Percentiles rank a stretch among this genome's conserved stretches.
Conservation (phyloP, 2,888 invertebrate genomes). For the Andrena fulva region DNA sequence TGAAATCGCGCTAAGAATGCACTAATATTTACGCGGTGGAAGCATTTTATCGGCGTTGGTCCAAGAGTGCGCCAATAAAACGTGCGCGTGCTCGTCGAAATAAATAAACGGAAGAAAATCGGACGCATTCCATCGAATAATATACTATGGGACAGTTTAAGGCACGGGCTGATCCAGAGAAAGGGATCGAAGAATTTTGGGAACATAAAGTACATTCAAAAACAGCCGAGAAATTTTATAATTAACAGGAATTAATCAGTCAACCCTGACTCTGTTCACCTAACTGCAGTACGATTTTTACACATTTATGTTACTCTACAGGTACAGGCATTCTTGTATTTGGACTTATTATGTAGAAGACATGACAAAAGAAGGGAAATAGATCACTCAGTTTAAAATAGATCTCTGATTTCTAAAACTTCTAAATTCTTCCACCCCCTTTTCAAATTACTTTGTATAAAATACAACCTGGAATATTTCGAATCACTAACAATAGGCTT, state of each 20-base stretch:
- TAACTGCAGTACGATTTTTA: no score
- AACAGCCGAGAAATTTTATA: background rate
- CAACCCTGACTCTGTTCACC: background rate
- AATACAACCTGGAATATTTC: no score
- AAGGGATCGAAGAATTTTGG: background rate
- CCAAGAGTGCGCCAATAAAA: constrained; percentile 15
- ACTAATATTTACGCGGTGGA: constrained; percentile 55
- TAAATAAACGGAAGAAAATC: constrained; percentile 21
- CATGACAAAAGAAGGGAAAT: no score
- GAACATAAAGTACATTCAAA: background rate
- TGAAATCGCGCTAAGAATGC: constrained; percentile 68
- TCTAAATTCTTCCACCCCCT: no score
- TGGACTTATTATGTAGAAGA: no score
- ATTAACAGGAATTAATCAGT: background rate
- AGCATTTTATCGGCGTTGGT: constrained; percentile 35
- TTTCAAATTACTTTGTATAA: no score
- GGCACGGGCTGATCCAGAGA: constrained; percentile 3
- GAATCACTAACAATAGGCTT: no score
- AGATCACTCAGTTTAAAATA: no score
- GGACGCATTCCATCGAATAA: background rate
- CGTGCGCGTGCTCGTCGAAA: background rate
- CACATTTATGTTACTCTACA: no score
- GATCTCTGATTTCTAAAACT: no score
- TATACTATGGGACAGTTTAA: background rate
- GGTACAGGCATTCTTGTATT: no score